These are phyloP conservation scores for Adineta ricciae DNA, from an alignment of 2,888 invertebrate species.

Conservation along the genomic window DNA sequence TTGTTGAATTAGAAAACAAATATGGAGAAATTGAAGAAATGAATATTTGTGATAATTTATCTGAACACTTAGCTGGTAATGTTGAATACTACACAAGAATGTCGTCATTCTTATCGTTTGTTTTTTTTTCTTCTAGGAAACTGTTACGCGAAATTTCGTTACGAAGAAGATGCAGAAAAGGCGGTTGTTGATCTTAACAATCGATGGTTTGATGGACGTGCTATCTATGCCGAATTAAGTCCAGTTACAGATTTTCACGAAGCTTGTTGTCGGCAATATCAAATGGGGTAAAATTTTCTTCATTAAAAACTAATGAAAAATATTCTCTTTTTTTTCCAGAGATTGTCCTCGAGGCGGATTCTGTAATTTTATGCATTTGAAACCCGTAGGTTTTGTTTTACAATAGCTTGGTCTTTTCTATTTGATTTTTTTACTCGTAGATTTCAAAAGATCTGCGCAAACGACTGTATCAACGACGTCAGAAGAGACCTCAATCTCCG, in stretches of 20 bases:
- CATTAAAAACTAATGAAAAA: too few relatives aligned
- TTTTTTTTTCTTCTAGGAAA: conserved; percentile 6
- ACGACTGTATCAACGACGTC: conserved; percentile 19
- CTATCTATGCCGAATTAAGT: conserved; percentile 92
- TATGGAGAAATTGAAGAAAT: conserved; percentile 99
- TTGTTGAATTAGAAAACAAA: conserved; percentile 37
- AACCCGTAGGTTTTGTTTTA: conserved; percentile 68
- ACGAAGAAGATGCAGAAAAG: conserved; percentile 94
- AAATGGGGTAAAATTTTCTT: conserved; percentile 66
- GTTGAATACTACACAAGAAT: neutral
- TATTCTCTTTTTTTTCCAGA: conserved; percentile 38
- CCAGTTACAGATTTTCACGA: conserved; percentile 98
- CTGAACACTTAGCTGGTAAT: conserved; percentile 86
- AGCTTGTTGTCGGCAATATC: conserved; percentile 96
- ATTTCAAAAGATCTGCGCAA: conserved; percentile 14
- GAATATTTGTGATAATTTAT: conserved; percentile 98
- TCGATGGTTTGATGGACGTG: conserved; percentile 95
- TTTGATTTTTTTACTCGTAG: neutral
- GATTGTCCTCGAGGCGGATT: conserved; percentile 97
- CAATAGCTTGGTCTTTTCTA: neutral
- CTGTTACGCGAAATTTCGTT: conserved; percentile 62
- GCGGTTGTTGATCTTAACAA: conserved; percentile 93
- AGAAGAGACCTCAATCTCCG: neutral
- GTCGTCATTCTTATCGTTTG: neutral
- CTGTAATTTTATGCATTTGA: conserved; percentile 99